Conservation (phyloP, 2,113 vertebrate species). For the Marmota flaviventris region DNA sequence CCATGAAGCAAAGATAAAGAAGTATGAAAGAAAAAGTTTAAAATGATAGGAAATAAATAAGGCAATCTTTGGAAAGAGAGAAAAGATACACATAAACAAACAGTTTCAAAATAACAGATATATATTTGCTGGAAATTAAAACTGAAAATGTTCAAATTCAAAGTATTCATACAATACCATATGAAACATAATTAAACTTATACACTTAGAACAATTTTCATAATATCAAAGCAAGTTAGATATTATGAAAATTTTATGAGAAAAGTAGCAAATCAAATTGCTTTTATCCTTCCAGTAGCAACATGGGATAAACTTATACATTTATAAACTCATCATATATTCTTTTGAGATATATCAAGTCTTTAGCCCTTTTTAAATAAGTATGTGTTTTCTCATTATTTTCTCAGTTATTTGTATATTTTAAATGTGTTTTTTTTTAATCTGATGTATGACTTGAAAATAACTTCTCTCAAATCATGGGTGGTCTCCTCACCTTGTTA, state of each 20-base stretch:
- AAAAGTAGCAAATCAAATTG: background rate
- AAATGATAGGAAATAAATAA: background rate
- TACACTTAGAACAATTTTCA: background rate
- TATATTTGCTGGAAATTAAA: background rate
- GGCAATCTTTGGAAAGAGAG: background rate
- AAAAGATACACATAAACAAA: background rate
- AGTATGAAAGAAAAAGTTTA: background rate
- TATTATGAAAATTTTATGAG: background rate
- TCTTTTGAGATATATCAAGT: no score
- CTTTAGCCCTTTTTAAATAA: no score
- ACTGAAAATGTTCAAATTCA: background rate
- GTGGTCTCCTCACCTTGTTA: no score
- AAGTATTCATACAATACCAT: background rate
- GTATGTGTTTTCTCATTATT: no score
- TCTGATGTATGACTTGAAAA: no score
- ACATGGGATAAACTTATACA: background rate
- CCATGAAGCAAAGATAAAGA: background rate
- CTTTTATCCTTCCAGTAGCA: background rate
- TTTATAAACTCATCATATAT: background rate
- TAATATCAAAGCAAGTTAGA: background rate
- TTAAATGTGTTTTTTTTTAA: no score
- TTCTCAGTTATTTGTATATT: no score
- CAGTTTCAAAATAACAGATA: background rate
- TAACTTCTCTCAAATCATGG: no score
- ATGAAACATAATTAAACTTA: background rate